Conservation (phyloP, 2,113 vertebrate genomes). For the Gadus macrocephalus region DNA sequence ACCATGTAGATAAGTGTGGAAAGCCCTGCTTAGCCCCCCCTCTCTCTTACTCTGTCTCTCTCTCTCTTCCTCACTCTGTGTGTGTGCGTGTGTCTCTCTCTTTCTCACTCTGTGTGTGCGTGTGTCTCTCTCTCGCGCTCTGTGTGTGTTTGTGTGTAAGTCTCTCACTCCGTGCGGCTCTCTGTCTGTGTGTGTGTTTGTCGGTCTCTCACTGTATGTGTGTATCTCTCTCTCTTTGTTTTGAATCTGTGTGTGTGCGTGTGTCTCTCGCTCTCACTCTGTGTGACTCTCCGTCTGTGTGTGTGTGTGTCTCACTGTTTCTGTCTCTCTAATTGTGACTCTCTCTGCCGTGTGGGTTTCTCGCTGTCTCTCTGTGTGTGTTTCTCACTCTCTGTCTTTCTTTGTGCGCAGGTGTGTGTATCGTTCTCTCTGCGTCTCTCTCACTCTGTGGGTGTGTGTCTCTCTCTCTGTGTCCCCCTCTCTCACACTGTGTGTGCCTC, state of each 20-base stretch:
- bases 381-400: background rate
- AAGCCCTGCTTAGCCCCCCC: constrained; percentile 56
- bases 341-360: background rate
- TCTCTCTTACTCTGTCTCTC: constrained; percentile 22
- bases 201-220: background rate
- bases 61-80: background rate
- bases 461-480: no score
- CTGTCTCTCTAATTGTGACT: background rate
- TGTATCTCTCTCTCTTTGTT: background rate
- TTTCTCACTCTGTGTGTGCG: background rate
- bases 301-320: background rate
- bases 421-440: background rate
- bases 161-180: background rate
- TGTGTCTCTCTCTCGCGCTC: background rate
- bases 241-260: background rate
- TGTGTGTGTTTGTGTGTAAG: background rate
- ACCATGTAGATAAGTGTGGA: constrained; percentile 58
- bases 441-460: no score
- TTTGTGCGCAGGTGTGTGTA: background rate
- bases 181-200: background rate
- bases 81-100: background rate
- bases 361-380: background rate
- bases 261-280: background rate
- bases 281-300: background rate
- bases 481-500: no score